Percentiles rank a stretch among this genome's conserved stretches.
phyloP scores from a whole-genome alignment of 2,888 invertebrate genomes.

The Bimastos eiseni region DNA sequence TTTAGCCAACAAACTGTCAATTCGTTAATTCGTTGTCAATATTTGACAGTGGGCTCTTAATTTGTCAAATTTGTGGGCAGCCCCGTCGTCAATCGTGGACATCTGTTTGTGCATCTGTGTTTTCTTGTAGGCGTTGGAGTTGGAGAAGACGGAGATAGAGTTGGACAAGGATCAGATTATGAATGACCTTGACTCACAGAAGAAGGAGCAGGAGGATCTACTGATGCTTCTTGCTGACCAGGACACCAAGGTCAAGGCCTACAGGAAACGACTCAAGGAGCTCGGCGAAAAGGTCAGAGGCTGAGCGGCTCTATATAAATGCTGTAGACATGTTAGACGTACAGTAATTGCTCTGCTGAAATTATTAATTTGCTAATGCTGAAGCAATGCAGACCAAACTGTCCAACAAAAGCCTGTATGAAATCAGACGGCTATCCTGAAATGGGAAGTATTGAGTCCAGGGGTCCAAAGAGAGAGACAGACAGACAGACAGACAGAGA shows the following conservation, averaged over 20 bases:
- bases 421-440: too few relatives aligned
- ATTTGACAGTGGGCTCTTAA: too few relatives aligned
- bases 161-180: slow-evolving; percentile 49
- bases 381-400: neutral
- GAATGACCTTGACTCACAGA: slow-evolving; percentile 65
- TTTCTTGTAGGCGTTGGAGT: slow-evolving; percentile 29
- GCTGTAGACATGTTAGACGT: neutral
- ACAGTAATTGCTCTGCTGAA: neutral
- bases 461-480: too few relatives aligned
- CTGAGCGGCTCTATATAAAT: neutral
- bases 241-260: slow-evolving; percentile 73
- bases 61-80: too few relatives aligned
- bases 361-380: neutral
- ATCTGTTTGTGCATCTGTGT: too few relatives aligned
- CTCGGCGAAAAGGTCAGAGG: slow-evolving; percentile 59
- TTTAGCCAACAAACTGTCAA: too few relatives aligned
- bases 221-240: slow-evolving; percentile 87
- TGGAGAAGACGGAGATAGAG: slow-evolving; percentile 40
- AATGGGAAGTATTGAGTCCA: too few relatives aligned
- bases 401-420: neutral
- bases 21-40: too few relatives aligned
- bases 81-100: too few relatives aligned
- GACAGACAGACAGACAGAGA: too few relatives aligned
- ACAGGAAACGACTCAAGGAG: slow-evolving; percentile 65
- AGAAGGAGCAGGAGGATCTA: slow-evolving; percentile 90